These are phyloP conservation scores for cattle (Bos taurus) DNA, from an alignment of 2,113 vertebrate genomes.

Conservation along the genomic window DNA sequence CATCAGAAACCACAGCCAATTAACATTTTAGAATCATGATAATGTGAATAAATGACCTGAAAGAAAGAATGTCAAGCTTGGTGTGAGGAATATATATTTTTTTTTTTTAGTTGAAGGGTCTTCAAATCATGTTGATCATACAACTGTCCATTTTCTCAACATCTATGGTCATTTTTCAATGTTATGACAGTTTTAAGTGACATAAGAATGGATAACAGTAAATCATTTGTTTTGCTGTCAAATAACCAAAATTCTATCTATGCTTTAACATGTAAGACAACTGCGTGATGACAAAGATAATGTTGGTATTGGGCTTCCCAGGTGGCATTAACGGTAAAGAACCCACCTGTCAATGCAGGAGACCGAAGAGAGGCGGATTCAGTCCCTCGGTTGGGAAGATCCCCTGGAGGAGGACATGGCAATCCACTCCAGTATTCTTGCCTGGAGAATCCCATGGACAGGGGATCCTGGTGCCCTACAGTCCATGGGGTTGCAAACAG, in stretches of 20 bases:
- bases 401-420: neutral
- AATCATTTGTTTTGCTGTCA: neutral
- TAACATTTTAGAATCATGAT: neutral
- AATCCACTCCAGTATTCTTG: neutral
- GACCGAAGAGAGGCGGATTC: neutral
- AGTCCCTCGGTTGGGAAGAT: neutral
- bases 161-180: neutral
- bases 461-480: neutral
- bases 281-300: neutral
- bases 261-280: neutral
- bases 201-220: neutral
- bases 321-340: neutral
- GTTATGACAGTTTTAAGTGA: neutral
- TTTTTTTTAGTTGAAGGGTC: neutral
- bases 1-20: neutral
- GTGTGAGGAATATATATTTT: neutral
- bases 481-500: neutral
- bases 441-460: neutral
- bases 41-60: neutral
- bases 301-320: neutral
- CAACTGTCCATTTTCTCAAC: neutral
- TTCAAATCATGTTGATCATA: neutral
- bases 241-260: neutral
- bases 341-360: rapidly evolving
- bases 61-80: neutral